A percentile compares a stretch with the other conserved stretches of the same genome.
Conservation (phyloP, 2,888 invertebrate genomes). For the Hemicrepidius hirtus region DNA sequence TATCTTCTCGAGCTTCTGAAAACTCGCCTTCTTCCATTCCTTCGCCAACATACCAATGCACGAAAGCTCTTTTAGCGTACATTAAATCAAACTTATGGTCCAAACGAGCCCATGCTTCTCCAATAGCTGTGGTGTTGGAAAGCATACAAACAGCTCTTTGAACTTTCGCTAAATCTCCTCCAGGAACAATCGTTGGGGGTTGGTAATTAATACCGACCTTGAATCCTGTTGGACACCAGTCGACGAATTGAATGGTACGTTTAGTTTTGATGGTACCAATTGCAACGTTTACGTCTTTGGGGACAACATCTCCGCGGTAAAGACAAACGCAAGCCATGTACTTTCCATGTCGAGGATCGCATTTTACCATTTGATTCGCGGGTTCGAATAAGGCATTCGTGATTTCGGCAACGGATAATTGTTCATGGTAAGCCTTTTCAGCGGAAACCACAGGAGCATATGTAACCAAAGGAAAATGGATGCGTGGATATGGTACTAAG, state of each 20-base stretch:
- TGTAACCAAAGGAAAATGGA: slow-evolving; percentile 77
- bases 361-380: slow-evolving; percentile 75
- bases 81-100: slow-evolving; percentile 97
- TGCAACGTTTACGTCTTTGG: slow-evolving; percentile 91
- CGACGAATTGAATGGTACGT: slow-evolving; percentile 91
- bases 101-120: slow-evolving; percentile 95
- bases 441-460: slow-evolving; percentile 76
- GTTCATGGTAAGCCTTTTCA: slow-evolving; percentile 78
- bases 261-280: slow-evolving; percentile 96
- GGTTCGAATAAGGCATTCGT: slow-evolving; percentile 79
- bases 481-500: slow-evolving; percentile 77
- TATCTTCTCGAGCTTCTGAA: slow-evolving; percentile 90
- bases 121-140: slow-evolving; percentile 97
- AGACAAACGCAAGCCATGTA: slow-evolving; percentile 78
- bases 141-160: slow-evolving; percentile 97
- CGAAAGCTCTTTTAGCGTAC: slow-evolving; percentile 97
- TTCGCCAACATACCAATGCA: slow-evolving; percentile 94
- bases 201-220: slow-evolving; percentile 93
- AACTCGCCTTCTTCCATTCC: slow-evolving; percentile 94
- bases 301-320: slow-evolving; percentile 68
- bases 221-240: slow-evolving; percentile 89
- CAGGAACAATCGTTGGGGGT: slow-evolving; percentile 92
- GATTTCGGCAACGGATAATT: slow-evolving; percentile 75
- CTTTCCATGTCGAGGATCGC: slow-evolving; percentile 59
- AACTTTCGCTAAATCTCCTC: slow-evolving; percentile 93